Evolutionary conservation across 2,113 vertebrate genomes (phyloP), one percentile per base, ranked within the genome.

Genomic region (Otolemur garnettii): DNA sequence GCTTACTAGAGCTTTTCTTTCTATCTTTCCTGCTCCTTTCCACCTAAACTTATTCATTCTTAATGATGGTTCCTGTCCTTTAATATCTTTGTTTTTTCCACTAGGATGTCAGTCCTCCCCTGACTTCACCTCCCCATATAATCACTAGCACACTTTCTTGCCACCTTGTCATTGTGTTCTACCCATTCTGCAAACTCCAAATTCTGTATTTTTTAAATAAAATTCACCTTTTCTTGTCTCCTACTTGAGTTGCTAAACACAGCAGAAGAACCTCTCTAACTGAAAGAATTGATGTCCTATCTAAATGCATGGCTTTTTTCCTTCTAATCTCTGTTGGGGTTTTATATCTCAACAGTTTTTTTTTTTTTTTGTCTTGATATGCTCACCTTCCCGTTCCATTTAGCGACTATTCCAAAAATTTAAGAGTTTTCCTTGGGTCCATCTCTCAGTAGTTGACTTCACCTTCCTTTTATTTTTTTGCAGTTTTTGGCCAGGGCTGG

Each of bases 121-220:
- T 90, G 10, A 33, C 50, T 50, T 87, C 3, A n/a, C 26, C 35
- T 94, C 45, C 17, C 93, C 7, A 17, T 96, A 4, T 79, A 55
- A 64, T 78, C 6, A 84, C 57, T 35, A 87, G 57, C 62, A 64
- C 79, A 26, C 21, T 80, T 0, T 77, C 7, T 38, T 82, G 8
- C 50, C 57, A 26, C 57, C 57, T 93, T 87, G 62, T 74, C n/a
- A 42, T 75, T 78, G 83, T 79, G 4, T 64, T 96, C 6, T 90
- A 55, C 59, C 28, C 26, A 30, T 72, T 74, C n/a, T 86, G n/a
- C 28, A 95, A 30, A 88, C n/a, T 93, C 90, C 24, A 93, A 26
- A 81, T 82, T n/a, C 26, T 96, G 14, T 84, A 17, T 79, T 92
- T 74, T 2, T 96, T 92, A 71, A 38, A 50, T 93, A 81, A 86